These are phyloP conservation scores for Macropodus opercularis DNA, from an alignment of 2,797 vertebrate species.

Conservation along the genomic window DNA sequence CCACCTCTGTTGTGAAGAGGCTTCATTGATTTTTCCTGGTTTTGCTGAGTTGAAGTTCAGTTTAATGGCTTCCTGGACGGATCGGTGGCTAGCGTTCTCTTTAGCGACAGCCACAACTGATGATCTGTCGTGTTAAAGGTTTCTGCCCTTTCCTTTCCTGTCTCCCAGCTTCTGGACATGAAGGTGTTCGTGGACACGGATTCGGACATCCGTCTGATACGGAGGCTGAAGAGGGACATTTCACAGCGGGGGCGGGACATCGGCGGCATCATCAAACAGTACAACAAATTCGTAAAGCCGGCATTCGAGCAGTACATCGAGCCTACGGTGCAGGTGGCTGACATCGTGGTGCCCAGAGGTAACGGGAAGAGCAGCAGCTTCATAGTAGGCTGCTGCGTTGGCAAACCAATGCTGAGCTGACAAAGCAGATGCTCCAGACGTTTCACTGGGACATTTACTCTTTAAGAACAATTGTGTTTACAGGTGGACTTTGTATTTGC, in stretches of 20 bases:
- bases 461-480: too few relatives aligned
- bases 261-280: conserved; percentile 85
- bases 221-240: conserved; percentile 86
- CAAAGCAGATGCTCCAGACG: too few relatives aligned
- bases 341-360: conserved; percentile 89
- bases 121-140: not conserved
- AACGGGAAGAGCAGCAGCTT: not conserved
- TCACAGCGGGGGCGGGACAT: conserved; percentile 84
- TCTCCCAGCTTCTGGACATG: conserved; percentile 84
- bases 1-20: conserved; percentile 4
- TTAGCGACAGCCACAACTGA: conserved; percentile 12
- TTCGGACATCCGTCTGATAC: conserved; percentile 86
- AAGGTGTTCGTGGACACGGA: conserved; percentile 89
- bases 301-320: conserved; percentile 88
- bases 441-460: too few relatives aligned
- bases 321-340: conserved; percentile 85
- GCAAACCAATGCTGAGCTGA: too few relatives aligned
- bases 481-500: conserved; percentile 11
- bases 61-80: conserved; percentile 27
- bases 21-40: conserved; percentile 24
- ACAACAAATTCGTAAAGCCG: conserved; percentile 89
- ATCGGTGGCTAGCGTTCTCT: conserved; percentile 8
- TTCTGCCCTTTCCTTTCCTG: not conserved
- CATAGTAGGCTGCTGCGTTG: too few relatives aligned
- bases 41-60: conserved; percentile 50